Conservation (phyloP, 64 coral and sea anemone species). For the Orbicella faveolata region DNA sequence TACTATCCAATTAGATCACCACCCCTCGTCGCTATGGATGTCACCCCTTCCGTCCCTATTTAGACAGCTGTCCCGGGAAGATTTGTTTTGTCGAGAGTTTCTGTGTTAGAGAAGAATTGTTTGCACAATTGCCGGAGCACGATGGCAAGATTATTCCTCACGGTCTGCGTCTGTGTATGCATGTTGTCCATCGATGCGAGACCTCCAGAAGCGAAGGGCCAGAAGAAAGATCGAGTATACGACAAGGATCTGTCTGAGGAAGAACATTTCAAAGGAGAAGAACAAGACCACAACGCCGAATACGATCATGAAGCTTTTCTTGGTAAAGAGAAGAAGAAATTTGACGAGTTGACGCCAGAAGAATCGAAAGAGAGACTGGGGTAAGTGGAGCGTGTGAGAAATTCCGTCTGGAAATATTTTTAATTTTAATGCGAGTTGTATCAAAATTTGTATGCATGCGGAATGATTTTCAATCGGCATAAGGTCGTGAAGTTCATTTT, state of each 20-base stretch:
- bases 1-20: slow-evolving; percentile 20
- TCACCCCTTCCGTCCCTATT: not conserved
- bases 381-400: slow-evolving; percentile 49
- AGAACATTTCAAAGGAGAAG: slow-evolving; percentile 49
- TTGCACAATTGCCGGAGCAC: not conserved
- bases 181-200: slow-evolving; percentile 19
- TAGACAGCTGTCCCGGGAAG: not conserved
- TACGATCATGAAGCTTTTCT: slow-evolving; percentile 99
- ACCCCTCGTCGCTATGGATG: not conserved
- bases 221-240: slow-evolving; percentile 42
- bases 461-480: not conserved
- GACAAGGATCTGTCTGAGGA: slow-evolving; percentile 62
- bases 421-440: not conserved
- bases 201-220: slow-evolving; percentile 53
- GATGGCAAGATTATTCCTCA: not conserved
- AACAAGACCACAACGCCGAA: slow-evolving; percentile 73
- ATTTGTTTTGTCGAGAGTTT: not conserved
- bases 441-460: not conserved
- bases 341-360: slow-evolving; percentile 87
- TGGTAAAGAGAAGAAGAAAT: slow-evolving; percentile 93
- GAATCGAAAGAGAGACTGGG: slow-evolving; percentile 84
- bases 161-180: slow-evolving; percentile 25
- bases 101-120: not conserved
- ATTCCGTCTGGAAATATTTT: not conserved
- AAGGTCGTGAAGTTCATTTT: too few relatives aligned